A percentile compares a stretch with the other conserved stretches of the same genome.
Evolutionary conservation across 2,113 vertebrate genomes (phyloP).

Genomic region (Chlorodrepanis virens): DNA sequence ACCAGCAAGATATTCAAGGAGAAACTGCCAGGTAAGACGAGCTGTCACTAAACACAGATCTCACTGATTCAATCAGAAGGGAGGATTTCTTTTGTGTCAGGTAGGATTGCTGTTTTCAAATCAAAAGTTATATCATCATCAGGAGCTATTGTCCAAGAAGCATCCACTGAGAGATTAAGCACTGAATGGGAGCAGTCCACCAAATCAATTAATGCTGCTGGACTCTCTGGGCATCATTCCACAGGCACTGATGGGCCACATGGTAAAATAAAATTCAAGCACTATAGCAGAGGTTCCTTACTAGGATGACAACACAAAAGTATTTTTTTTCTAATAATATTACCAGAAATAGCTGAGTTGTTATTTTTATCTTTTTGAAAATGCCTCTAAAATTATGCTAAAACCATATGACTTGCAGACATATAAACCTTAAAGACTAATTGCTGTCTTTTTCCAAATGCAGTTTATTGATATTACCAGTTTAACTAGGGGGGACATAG

Average conservation of each 20-base stretch:
- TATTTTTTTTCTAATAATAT: not conserved
- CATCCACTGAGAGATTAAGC: not conserved
- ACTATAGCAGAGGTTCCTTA: not conserved
- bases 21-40: not conserved
- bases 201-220: not conserved
- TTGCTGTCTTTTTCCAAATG: not conserved
- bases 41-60: not conserved
- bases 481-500: not conserved
- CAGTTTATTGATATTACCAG: not conserved
- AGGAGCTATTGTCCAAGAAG: not conserved
- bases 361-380: not conserved
- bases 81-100: not conserved
- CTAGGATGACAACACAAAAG: not conserved
- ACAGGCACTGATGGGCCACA: not conserved
- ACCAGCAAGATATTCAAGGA: not conserved
- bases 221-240: not conserved
- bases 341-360: not conserved
- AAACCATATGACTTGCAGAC: not conserved
- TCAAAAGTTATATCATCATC: not conserved
- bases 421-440: not conserved
- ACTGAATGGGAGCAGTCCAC: not conserved
- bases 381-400: not conserved
- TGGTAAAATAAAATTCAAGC: not conserved
- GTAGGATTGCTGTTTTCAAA: not conserved
- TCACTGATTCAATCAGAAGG: not conserved